Evolutionary conservation across 1,140 invertebrate species (phyloP).

Genomic region (Solen grandis): DNA sequence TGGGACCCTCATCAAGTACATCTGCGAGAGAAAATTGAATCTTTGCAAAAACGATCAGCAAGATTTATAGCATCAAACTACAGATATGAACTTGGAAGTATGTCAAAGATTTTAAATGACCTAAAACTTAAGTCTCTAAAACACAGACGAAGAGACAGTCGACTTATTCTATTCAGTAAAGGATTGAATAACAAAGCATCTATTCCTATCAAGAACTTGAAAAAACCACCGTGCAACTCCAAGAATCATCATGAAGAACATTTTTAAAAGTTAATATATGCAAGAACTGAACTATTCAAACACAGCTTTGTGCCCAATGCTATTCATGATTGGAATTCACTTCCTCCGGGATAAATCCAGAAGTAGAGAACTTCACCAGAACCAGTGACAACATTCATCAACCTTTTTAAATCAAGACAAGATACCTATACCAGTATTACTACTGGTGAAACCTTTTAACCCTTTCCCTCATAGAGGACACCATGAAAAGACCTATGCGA

Average conservation of each 20-base stretch:
- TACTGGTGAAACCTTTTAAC: no score
- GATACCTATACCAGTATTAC: no score
- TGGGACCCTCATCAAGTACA: not conserved
- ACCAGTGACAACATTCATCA: no score
- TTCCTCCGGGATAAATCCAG: no score
- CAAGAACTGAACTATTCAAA: not conserved
- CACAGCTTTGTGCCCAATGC: no score
- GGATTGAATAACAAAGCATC: not conserved
- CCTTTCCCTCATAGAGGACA: no score
- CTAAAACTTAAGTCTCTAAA: not conserved
- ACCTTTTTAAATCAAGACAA: no score
- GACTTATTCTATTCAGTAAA: constrained; percentile 3
- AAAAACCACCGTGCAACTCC: not conserved
- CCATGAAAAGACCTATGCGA: no score
- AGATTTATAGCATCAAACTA: constrained; percentile 13
- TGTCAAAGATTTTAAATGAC: not conserved
- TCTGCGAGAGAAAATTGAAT: not conserved
- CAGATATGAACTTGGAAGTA: not conserved
- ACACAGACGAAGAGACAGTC: not conserved
- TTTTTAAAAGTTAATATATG: not conserved
- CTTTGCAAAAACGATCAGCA: not conserved
- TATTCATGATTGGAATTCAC: constrained; percentile 8
- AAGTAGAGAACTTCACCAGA: no score
- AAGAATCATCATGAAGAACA: constrained; percentile 13
- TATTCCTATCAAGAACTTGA: not conserved